Evolutionary conservation across 2,888 invertebrate genomes (phyloP).

Genomic region (Caenorhabditis macrosperma): DNA sequence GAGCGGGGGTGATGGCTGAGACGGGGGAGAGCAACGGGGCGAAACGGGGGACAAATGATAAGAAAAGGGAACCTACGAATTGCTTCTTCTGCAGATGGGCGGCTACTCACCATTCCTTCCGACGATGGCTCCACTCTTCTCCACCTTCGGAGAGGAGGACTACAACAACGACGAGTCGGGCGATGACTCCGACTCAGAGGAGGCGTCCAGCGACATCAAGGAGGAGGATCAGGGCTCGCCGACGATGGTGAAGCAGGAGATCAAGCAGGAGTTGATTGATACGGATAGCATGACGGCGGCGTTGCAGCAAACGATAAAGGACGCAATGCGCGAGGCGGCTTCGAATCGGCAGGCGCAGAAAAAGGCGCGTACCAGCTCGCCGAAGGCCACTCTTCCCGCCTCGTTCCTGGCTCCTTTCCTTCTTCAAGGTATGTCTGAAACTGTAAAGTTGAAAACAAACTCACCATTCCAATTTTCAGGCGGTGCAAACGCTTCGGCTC

Average conservation of each 20-base stretch:
- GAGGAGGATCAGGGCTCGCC: conserved; percentile 52
- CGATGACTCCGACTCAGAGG: conserved; percentile 69
- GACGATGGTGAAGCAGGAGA: conserved; percentile 45
- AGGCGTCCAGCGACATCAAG: conserved; percentile 60
- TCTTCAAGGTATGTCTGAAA: conserved; percentile 58
- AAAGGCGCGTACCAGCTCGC: conserved; percentile 39
- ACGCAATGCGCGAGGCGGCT: conserved; percentile 74
- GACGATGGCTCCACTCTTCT: conserved; percentile 70
- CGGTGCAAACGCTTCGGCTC: conserved; percentile 61
- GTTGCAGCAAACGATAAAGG: conserved; percentile 74
- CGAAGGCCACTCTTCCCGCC: conserved; percentile 14
- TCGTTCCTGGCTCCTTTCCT: conserved; percentile 67
- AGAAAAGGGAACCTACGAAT: not conserved
- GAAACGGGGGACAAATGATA: not conserved
- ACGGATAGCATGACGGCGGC: conserved; percentile 44
- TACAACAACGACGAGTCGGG: conserved; percentile 67
- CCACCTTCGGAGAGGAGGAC: conserved; percentile 68
- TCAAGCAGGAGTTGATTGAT: conserved; percentile 39
- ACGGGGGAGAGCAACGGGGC: not conserved
- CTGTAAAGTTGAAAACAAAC: no score
- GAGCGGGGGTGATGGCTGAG: conserved; percentile 5
- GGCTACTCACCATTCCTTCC: conserved; percentile 66
- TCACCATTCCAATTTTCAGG: conserved; percentile 51
- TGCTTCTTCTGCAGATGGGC: conserved; percentile 33
- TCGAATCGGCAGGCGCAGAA: conserved; percentile 66